Conservation (phyloP, 2,113 vertebrate genomes). For the Rostratula benghalensis region DNA sequence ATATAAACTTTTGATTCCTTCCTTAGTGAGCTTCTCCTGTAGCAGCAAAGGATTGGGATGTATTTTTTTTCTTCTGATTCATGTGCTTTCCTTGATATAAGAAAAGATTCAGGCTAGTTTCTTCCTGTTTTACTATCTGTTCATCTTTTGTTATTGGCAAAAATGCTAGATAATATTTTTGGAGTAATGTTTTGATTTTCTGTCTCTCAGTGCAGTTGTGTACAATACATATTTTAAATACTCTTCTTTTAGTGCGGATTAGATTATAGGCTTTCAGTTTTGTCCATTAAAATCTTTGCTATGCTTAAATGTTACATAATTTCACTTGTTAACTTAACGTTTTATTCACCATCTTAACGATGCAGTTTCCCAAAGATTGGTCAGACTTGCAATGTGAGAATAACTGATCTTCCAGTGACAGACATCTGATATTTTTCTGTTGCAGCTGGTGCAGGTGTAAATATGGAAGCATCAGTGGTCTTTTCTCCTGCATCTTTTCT, state of each 20-base stretch:
- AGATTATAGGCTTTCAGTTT: neutral
- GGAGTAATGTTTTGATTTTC: neutral
- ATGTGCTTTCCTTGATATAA: neutral
- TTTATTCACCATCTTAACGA: neutral
- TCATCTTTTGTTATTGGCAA: neutral
- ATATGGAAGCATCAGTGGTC: slow-evolving; percentile 81
- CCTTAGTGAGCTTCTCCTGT: neutral
- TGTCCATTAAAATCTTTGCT: neutral
- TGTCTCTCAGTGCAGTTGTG: neutral
- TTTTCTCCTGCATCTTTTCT: slow-evolving; percentile 87
- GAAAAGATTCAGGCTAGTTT: neutral
- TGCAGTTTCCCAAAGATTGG: neutral
- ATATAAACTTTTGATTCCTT: neutral
- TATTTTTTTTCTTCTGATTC: neutral
- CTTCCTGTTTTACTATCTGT: neutral
- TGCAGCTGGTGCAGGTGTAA: slow-evolving; percentile 78
- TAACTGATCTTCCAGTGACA: neutral
- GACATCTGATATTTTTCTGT: neutral
- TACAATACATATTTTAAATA: neutral
- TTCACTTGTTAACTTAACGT: neutral
- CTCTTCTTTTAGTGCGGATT: neutral
- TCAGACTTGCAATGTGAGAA: neutral
- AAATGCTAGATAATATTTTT: neutral
- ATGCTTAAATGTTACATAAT: neutral
- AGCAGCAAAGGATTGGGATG: neutral